Base-by-base conservation (phyloP, 92 coral and sea anemone genomes). In the Palythoa caribaeorum region DNA sequence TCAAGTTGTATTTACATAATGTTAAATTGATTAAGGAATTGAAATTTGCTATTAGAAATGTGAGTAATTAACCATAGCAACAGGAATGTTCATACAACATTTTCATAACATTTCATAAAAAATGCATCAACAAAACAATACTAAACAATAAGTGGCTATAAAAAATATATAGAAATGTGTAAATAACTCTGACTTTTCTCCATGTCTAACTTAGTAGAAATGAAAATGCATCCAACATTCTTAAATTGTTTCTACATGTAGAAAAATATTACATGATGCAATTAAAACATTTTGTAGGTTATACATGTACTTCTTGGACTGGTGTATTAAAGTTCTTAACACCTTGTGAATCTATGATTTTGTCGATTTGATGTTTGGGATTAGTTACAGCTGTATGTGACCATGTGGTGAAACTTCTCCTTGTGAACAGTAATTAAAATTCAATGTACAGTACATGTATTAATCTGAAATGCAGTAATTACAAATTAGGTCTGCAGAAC, bases 401-500 rank as follows among this genome's bases (percentile, higher is more conserved):
- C 54, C 51, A 80, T 38, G 35, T 20, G 38, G 36, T 37, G 70
- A 62, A 62, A 62, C 70, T 62, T 62, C 70, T 62, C 38, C 87
- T 83, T 47, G 59, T 83, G 87, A 38, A 40, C 40, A 19, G 63
- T 44, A 83, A 16, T 83, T 66, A 40, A 68, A 16, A 44, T 66
- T 66, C 87, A 83, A 40, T 66, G 87, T 80, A 62, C 51, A 38
- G 55, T 68, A 36, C 70, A 37, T 73, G 55, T 85, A 36, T 68
- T 68, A 87, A 87, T 87, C 86, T 78, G 73, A 79, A 87, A 79
- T 87, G 16, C 93, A 91, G 76, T 87, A 79, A 84, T 84, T 75
- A 73, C 92, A 89, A 77, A 92, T 76, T 57, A 92, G 90, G 79
- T 92, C 85, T 77, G 87, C 90, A 69, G 95, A 90, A 62, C 89